Evolutionary conservation across 2,888 invertebrate species (phyloP).

Genomic region (Cinara cedri): DNA sequence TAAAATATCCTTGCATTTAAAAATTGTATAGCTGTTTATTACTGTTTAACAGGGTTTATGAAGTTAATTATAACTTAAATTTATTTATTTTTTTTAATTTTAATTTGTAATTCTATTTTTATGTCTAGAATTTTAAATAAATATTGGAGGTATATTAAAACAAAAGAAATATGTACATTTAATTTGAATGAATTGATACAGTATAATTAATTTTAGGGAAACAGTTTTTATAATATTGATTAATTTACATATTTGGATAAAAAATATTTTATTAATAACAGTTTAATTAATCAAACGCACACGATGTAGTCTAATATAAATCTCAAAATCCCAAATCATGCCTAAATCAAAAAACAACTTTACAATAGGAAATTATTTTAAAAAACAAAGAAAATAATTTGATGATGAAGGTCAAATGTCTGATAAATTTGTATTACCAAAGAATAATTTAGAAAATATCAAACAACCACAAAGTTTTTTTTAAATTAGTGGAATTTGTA

Average conservation of each 20-base stretch:
- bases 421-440: constrained; percentile 36
- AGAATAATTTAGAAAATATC: constrained; percentile 29
- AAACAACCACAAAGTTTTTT: constrained; percentile 40
- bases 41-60: too few species aligned
- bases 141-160: too few species aligned
- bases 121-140: too few species aligned
- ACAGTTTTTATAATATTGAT: not conserved
- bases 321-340: not conserved
- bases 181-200: not conserved
- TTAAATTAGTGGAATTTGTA: constrained; percentile 12
- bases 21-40: too few species aligned
- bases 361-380: constrained; percentile 27
- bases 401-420: constrained; percentile 34
- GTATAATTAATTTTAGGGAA: constrained; percentile 14
- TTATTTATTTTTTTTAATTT: too few species aligned
- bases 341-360: too few species aligned
- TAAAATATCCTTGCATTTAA: too few species aligned
- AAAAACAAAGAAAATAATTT: constrained; percentile 37
- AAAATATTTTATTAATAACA: not conserved
- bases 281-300: constrained; percentile 1
- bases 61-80: too few species aligned
- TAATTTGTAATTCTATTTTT: too few species aligned
- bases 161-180: too few species aligned
- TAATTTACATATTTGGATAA: not conserved
- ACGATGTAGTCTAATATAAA: not conserved